Conservation (phyloP, 2,797 vertebrate species). For the Oceanodroma leucorhoa region DNA sequence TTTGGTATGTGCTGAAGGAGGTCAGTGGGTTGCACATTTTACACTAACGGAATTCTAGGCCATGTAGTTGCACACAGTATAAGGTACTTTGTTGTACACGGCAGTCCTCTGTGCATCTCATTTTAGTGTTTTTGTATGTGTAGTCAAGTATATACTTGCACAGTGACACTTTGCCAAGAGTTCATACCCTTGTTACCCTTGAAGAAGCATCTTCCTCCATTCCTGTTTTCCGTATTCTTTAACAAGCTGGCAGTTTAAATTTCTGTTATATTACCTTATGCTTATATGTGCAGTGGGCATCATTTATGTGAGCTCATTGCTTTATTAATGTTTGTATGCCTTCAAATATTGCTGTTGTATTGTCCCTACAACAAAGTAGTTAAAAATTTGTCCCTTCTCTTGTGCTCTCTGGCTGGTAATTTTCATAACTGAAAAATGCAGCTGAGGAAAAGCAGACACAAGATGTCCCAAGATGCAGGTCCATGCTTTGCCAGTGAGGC, state of each 20-base stretch:
- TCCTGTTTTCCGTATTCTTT: neutral
- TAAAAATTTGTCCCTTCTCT: neutral
- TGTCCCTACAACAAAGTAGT: neutral
- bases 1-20: neutral
- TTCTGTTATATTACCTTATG: neutral
- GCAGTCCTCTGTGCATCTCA: neutral
- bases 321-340: neutral
- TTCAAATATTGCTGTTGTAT: neutral
- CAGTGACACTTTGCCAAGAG: neutral
- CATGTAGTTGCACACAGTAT: fast-evolving
- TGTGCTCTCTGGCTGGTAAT: neutral
- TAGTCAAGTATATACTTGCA: neutral
- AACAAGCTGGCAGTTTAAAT: neutral
- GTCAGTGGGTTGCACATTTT: neutral
- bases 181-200: neutral
- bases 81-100: neutral
- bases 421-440: neutral
- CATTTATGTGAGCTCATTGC: neutral
- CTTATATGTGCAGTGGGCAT: neutral
- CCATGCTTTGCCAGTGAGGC: fast-evolving
- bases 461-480: neutral
- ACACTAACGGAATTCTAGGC: neutral
- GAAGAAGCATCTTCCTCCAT: neutral
- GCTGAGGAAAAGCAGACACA: neutral
- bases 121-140: neutral